Evolutionary conservation across 2,888 invertebrate genomes (phyloP).

Genomic region (Agapetus fuscipes): DNA sequence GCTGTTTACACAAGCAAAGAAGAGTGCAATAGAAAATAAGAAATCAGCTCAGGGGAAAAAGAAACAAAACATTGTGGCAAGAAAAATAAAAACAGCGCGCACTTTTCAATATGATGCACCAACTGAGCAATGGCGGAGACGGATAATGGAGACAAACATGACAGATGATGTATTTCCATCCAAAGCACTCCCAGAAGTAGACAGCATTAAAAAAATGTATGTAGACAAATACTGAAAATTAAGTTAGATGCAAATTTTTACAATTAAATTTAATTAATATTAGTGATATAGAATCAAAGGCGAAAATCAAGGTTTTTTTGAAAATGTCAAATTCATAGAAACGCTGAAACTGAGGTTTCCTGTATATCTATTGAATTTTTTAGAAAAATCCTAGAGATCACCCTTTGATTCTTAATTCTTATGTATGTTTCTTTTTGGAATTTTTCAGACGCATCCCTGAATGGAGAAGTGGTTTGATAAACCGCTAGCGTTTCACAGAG

Average conservation of each 20-base stretch:
- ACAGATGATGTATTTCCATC: background rate
- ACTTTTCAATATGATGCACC: slow-evolving; percentile 6
- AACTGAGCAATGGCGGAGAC: slow-evolving; percentile 14
- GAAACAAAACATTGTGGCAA: background rate
- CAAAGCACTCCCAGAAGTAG: slow-evolving; percentile 3
- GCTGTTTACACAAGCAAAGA: slow-evolving; percentile 4
- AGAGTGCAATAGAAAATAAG: slow-evolving; percentile 6
- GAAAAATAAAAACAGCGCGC: slow-evolving; percentile 2
- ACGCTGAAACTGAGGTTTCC: too few relatives aligned
- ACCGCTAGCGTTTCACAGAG: too few relatives aligned
- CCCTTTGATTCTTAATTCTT: too few relatives aligned
- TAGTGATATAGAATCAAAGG: background rate
- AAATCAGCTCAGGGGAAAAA: slow-evolving; percentile 2
- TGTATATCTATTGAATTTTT: too few relatives aligned
- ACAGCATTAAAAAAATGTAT: slow-evolving; percentile 16
- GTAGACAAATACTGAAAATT: too few relatives aligned
- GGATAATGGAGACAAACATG: slow-evolving; percentile 6
- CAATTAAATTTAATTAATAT: background rate
- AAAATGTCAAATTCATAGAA: background rate
- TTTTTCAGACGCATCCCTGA: slow-evolving; percentile 14
- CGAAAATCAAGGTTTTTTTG: too few relatives aligned
- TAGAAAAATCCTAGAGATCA: too few relatives aligned
- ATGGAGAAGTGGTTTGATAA: slow-evolving; percentile 15
- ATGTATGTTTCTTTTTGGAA: background rate
- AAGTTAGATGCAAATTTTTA: background rate